phyloP scores from a whole-genome alignment of 2,797 vertebrate species.

The Falco berigora region DNA sequence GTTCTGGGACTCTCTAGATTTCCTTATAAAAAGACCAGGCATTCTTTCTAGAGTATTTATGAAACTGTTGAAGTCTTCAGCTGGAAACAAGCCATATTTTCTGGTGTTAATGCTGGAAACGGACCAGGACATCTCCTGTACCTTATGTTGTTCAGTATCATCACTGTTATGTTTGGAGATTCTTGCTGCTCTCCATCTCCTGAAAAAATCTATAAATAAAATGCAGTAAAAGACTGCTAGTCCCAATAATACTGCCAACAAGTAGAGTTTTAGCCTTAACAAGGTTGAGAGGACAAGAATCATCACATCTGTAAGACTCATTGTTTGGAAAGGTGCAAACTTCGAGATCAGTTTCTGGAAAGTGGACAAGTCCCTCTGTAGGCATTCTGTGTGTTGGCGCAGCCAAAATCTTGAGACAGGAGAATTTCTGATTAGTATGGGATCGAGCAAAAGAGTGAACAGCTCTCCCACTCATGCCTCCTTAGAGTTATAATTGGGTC shows the following conservation, averaged over 20 bases:
- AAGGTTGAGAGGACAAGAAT: neutral
- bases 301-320: neutral
- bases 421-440: neutral
- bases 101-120: neutral
- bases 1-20: neutral
- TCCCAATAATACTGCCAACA: neutral
- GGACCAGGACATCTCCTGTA: neutral
- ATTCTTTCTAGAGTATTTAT: neutral
- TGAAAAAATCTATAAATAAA: neutral
- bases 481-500: neutral
- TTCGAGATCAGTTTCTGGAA: neutral
- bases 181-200: neutral
- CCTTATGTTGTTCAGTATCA: neutral
- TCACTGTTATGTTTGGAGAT: neutral
- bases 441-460: neutral
- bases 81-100: neutral
- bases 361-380: neutral
- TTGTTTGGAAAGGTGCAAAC: neutral
- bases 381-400: neutral
- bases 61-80: neutral
- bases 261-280: neutral
- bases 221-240: neutral
- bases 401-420: neutral
- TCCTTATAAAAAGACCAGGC: neutral
- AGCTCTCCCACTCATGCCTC: accelerated